Conservation (phyloP, 35 echinoderm and acorn worm genomes). For the Diadema setosum region DNA sequence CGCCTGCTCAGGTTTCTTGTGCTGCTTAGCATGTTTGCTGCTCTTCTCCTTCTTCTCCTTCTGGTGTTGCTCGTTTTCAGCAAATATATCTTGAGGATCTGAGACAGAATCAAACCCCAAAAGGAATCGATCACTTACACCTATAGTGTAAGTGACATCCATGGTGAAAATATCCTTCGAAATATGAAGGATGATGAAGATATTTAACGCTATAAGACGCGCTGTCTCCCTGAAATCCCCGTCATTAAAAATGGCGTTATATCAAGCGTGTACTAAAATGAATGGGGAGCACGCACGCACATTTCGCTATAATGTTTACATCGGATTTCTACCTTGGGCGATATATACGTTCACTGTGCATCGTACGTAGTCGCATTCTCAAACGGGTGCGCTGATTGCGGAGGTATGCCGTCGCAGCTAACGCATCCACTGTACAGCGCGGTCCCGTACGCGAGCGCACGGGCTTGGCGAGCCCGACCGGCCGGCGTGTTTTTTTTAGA, state of each 20-base stretch:
- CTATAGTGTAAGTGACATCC: slow-evolving; percentile 81
- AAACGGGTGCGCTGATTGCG: too few species aligned
- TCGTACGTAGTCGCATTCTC: too few species aligned
- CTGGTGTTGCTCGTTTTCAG: slow-evolving; percentile 30
- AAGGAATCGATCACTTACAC: slow-evolving; percentile 75
- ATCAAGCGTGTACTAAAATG: neutral
- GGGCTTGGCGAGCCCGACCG: neutral
- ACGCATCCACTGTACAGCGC: too few species aligned
- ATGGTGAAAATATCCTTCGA: slow-evolving; percentile 72
- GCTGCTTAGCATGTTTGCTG: slow-evolving; percentile 67
- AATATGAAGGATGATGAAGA: slow-evolving; percentile 85
- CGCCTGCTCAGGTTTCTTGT: slow-evolving; percentile 46
- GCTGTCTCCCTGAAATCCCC: neutral
- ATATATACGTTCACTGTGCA: too few species aligned
- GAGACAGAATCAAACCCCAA: slow-evolving; percentile 59
- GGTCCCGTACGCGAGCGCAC: too few species aligned
- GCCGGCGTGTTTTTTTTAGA: neutral
- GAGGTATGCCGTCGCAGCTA: too few species aligned
- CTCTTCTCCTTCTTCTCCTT: slow-evolving; percentile 61
- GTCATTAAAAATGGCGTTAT: slow-evolving; percentile 75
- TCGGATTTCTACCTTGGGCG: too few species aligned
- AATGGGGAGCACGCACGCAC: neutral
- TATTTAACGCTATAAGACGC: slow-evolving; percentile 82
- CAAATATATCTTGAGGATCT: slow-evolving; percentile 90
- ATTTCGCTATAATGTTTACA: neutral